Base-by-base conservation (phyloP, 2,113 vertebrate genomes). In the Hymenochirus boettgeri region DNA sequence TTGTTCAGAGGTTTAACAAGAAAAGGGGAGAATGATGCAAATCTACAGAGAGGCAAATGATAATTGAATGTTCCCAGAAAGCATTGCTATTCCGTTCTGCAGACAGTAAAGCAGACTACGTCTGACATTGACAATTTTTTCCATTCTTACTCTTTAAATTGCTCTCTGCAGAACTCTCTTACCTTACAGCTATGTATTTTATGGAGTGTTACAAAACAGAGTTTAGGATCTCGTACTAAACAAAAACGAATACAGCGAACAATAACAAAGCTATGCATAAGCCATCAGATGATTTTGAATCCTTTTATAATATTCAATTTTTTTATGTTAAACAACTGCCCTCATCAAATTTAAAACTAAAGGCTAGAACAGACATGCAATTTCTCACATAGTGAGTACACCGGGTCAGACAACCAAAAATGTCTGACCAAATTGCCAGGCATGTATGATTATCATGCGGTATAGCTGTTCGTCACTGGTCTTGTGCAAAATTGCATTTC, bases 1-100 rank as follows among this genome's bases (percentile, higher is more conserved):
- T 53, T 60, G 55, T 60, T 54, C 35, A 53, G 45, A 60, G 27
- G 47, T 48, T 60, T 69, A 69, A 69, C 65, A 67, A 25, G 47
- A 45, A 3, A n/a, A 23, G 57, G 33, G 53, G 33, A 67, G 13
- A 45, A 31, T 21, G 46, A 52, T 39, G 55, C 31, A 26, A 58
- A 66, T 66, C 56, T 42, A 27, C 59, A 67, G 29, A 69, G 55
- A 53, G 35, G 55, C 26, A 45, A 59, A 22, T 45, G 47, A 53
- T 42, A 69, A 53, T 39, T 60, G 56, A 60, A 42, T 45, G 33
- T 31, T 24, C 48, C 54, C 47, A 12, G 47, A 53, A 69, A 60
- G 31, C 35, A 56, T 53, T 53, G 57, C 65, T 46, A 33, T 60
- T 59, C 57, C 7, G 45, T 10, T 27, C 26, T 60, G 55, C 46